Evolutionary conservation across 1,140 invertebrate genomes (phyloP), one percentile per base, ranked within the genome.

Genomic region (Meloidogyne exigua): DNA sequence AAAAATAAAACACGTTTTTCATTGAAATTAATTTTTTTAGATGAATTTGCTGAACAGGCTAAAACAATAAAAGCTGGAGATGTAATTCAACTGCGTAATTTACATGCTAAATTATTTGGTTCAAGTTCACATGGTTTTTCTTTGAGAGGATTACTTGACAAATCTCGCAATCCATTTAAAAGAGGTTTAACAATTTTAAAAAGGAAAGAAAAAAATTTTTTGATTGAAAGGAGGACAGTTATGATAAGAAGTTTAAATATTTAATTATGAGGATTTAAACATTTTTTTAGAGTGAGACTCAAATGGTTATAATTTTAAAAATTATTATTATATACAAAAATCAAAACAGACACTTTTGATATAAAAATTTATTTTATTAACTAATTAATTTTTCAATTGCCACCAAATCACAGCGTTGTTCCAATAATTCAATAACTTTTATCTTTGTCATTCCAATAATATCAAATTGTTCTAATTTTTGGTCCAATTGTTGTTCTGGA

Each of bases 401-500:
- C 3, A 68, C 64, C 71, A 82, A 77, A 70, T 82, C 80, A 67
- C 80, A 78, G 42, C 80, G 76, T 39, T 83, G 80, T 76, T 83
- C 77, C 21, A 82, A 75, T 57, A 82, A 21, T 23, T 83, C 36
- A 26, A 76, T 23, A 13, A 82, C 67, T 23, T 49, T 32, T 21
- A 69, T 44, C 28, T 73, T 79, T 3, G 39, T 67, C 39, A 82
- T 63, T 23, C 75, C 80, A 21, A 39, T 42, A 62, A 83, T 76
- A 11, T 70, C 70, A 66, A 82, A 81, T 57, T 80, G 80, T 64
- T 70, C 68, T 36, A 83, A 49, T 49, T 82, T 82, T 44, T 76
- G 72, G 10, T 73, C 76, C n/a, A 82, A 21, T 67, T 78, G 81
- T 42, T 79, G 68, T 64, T 82, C 80, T 1, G 80, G 80, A 12